These are phyloP conservation scores for Silurus glanis DNA, from an alignment of 2,113 vertebrate genomes.

Conservation along the genomic window DNA sequence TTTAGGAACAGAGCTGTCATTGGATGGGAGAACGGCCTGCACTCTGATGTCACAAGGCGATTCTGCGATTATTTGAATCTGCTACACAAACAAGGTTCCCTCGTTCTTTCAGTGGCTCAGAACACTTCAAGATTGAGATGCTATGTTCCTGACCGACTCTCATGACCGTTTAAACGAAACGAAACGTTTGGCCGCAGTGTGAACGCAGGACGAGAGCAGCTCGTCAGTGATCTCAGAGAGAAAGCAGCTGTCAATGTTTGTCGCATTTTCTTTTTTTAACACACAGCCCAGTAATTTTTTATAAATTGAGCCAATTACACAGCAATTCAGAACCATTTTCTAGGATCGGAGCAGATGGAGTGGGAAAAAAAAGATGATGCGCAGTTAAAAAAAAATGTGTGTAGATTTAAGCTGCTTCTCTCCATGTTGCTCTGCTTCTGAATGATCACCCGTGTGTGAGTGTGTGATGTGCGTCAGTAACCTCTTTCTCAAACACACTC, in stretches of 20 bases:
- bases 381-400: background rate
- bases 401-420: background rate
- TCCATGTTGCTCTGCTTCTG: background rate
- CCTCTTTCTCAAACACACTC: background rate
- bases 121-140: background rate
- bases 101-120: background rate
- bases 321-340: slow-evolving; percentile 4
- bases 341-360: background rate
- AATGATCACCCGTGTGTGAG: background rate
- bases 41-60: background rate
- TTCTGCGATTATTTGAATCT: background rate
- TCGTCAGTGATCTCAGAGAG: background rate
- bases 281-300: background rate
- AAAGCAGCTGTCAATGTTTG: background rate
- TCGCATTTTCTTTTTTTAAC: background rate
- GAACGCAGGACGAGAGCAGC: background rate
- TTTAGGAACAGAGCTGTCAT: no score
- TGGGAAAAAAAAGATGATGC: background rate
- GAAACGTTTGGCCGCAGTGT: background rate
- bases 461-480: background rate
- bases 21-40: background rate
- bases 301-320: background rate
- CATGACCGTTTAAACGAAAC: background rate
- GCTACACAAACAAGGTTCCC: background rate
- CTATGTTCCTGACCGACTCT: background rate